A percentile compares a stretch with the other conserved stretches of the same genome.
phyloP scores from a whole-genome alignment of 2,113 vertebrate genomes.

The Lamprologus lemairii region DNA sequence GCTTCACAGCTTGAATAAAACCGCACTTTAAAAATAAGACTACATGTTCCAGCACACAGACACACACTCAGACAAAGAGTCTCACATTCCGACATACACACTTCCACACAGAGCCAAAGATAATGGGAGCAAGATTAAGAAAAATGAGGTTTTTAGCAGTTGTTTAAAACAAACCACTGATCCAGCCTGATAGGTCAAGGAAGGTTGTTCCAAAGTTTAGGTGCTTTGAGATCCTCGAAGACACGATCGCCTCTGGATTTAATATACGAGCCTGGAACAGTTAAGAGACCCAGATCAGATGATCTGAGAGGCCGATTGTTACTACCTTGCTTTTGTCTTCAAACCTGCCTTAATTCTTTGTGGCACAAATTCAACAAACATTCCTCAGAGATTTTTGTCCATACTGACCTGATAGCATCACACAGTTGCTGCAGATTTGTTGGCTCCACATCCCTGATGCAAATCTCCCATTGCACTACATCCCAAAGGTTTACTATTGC shows the following conservation, averaged over 20 bases:
- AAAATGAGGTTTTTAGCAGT: neutral
- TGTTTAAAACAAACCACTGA: neutral
- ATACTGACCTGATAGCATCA: neutral
- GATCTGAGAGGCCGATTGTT: neutral
- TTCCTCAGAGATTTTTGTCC: neutral
- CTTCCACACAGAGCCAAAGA: neutral
- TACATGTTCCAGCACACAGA: neutral
- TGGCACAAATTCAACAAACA: neutral
- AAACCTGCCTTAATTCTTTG: neutral
- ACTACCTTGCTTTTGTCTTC: neutral
- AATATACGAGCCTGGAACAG: neutral
- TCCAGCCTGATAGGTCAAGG: neutral
- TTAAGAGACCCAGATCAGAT: neutral
- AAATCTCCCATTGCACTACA: neutral
- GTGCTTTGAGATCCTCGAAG: rapidly evolving
- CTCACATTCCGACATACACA: neutral
- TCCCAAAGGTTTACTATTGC: neutral
- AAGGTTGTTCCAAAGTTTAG: neutral
- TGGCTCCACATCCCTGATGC: neutral
- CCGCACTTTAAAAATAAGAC: neutral
- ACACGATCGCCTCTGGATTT: neutral
- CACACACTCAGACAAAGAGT: neutral
- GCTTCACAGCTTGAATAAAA: neutral
- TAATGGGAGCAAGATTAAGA: neutral
- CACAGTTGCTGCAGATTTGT: neutral